phyloP scores from a whole-genome alignment of 2,797 vertebrate species.

The Crossoptilon crossoptilon region DNA sequence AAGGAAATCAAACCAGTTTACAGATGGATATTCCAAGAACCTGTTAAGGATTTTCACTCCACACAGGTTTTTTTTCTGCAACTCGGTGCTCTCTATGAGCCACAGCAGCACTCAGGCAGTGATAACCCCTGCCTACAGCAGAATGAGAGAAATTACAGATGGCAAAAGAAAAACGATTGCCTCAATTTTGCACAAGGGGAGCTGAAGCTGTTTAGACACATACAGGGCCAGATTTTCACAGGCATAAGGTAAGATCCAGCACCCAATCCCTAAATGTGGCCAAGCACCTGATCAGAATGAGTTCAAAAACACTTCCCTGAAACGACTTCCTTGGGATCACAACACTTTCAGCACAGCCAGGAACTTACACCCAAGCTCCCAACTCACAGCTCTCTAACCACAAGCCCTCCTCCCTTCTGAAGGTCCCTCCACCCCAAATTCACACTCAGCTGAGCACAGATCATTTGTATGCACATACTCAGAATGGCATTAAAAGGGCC shows the following conservation, averaged over 20 bases:
- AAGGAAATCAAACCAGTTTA: background rate
- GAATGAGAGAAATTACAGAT: background rate
- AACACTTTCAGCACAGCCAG: background rate
- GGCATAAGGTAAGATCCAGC: background rate
- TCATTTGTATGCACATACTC: background rate
- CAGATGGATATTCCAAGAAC: background rate
- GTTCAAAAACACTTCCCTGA: background rate
- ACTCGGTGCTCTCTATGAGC: background rate
- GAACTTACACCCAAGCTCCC: background rate
- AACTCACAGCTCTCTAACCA: background rate
- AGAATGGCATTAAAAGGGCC: background rate
- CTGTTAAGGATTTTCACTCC: background rate
- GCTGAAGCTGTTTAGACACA: background rate
- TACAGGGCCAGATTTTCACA: background rate
- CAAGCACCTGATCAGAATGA: background rate
- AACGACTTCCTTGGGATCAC: background rate
- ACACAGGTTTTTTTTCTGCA: background rate
- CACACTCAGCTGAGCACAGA: background rate
- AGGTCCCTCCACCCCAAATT: rapidly evolving
- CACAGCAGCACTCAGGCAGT: background rate
- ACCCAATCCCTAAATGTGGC: background rate
- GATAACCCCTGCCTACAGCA: background rate
- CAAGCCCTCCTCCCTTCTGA: background rate
- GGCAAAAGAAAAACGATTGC: background rate
- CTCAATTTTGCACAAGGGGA: background rate